Conservation (phyloP, 2,797 vertebrate genomes). For the Graptemys geographica region DNA sequence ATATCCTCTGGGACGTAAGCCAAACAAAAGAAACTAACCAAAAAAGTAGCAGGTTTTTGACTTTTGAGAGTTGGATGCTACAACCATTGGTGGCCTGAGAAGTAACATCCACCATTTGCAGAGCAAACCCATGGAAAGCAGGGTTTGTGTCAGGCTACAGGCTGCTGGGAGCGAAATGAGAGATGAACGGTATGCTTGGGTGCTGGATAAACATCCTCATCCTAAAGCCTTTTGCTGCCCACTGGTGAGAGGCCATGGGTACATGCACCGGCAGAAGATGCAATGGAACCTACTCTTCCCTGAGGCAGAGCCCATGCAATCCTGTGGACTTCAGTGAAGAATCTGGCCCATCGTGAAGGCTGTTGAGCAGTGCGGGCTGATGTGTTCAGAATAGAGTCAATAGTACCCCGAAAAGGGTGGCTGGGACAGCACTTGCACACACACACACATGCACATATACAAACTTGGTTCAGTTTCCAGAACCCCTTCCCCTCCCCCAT, state of each 20-base stretch:
- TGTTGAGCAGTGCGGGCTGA: neutral
- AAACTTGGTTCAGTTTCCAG: neutral
- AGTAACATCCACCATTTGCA: neutral
- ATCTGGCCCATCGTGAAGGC: accelerated
- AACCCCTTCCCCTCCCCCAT: neutral
- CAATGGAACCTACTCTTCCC: neutral
- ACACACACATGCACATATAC: constrained; percentile 47
- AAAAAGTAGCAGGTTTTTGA: neutral
- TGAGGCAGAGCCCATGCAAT: neutral
- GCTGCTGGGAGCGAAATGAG: neutral
- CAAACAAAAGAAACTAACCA: constrained; percentile 51
- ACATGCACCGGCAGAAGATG: accelerated
- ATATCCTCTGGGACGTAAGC: constrained; percentile 61
- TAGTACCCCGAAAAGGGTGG: neutral
- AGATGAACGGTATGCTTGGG: neutral
- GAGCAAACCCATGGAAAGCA: neutral
- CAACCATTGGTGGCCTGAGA: constrained; percentile 18
- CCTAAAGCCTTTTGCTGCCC: neutral
- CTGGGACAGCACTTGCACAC: neutral
- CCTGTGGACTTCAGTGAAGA: accelerated
- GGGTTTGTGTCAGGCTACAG: neutral
- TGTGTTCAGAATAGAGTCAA: neutral
- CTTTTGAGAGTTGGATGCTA: neutral
- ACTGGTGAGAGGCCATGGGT: neutral
- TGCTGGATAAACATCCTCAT: neutral